Evolutionary conservation across 1,140 invertebrate genomes (phyloP), one percentile per base, ranked within the genome.

Genomic region (Papilio dardanus): DNA sequence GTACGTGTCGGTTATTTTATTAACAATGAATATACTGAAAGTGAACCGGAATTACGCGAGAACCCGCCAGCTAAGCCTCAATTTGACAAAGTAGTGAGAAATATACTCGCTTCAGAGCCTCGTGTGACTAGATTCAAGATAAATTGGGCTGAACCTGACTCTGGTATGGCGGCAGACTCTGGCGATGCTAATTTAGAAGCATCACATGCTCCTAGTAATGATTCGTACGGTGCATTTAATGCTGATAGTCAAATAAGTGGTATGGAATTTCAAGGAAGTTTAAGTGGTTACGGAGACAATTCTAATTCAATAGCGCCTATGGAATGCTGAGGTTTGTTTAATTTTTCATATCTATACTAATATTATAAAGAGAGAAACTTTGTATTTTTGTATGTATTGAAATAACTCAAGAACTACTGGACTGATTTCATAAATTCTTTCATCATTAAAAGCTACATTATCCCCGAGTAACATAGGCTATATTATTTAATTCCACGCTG

Each of bases 1-100:
- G 98, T 99, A 2, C 93, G 99, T 77, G 98, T 99, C 21, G 99
- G 99, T 12, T 99, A 99, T 93, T 99, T 99, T 90, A 99, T 99
- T 62, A 99, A 99, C 86, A 99, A 99, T 89, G 99, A 99, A 87
- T 99, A 99, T 88, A 96, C 94, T 28, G 98, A 99, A 88, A 95
- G 93, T n/a, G 98, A 99, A 85, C 96, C 96, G 4, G 99, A 99
- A 91, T 92, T 99, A 78, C 95, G 96, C 77, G 99, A 99, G 92
- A 99, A 99, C 92, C 98, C 98, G 30, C 99, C 99, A 37, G 94
- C 97, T 2, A 96, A 96, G 58, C 98, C 99, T 14, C 95, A 97
- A 71, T 99, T 99, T 93, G 97, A 99, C 82, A 99, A 99, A 94
- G 97, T 99, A 7, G 96, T 97, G 40, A 95, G 98, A 83, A 99